Base-by-base conservation (phyloP, 2,888 invertebrate genomes). In the Acronicta alni region DNA sequence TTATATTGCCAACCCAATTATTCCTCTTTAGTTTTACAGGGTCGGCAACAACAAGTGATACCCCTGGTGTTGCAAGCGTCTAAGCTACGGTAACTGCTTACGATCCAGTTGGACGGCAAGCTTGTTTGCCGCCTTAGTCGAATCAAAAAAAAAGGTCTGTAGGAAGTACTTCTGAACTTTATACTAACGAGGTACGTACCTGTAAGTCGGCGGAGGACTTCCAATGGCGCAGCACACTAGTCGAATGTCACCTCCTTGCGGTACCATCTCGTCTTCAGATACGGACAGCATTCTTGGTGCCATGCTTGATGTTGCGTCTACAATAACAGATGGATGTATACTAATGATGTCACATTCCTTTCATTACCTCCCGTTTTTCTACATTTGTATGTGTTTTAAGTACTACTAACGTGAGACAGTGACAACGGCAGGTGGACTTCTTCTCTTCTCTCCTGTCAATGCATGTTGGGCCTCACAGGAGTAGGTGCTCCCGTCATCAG, bases 391-490 rank as follows among this genome's bases (percentile, higher is more conserved):
- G 8, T 26, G 3, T 26, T 12, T 7, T 4, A 14, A 14, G 2
- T 12, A 10, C 6, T 55, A 84, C 89, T 82, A 84, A 97, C 97
- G 97, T 87, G 96, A 96, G 26, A 97, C 95, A 62, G 96, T 95
- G 48, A 97, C 89, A 78, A 95, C 95, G 7, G 96, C 95, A 0
- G 96, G 93, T 32, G 96, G 95, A 78, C 97, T 97, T 67, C 96
- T 95, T 77, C 96, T 95, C 75, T 97, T 95, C 77, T 97, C 97
- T 0, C 97, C 97, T 0, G 97, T 98, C 55, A 98, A 92, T 0
- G 96, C 95, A 85, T 98, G 97, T 58, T 96, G 95, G 0, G 97
- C 97, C 74, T 97, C 95, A 82, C 98, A 98, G 39, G 97, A 96
- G 86, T 97, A 98, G 47, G 96, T 95, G 26, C 96, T 95, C 38